Conservation (phyloP, 1,140 invertebrate genomes). For the Chironomus tepperi region DNA sequence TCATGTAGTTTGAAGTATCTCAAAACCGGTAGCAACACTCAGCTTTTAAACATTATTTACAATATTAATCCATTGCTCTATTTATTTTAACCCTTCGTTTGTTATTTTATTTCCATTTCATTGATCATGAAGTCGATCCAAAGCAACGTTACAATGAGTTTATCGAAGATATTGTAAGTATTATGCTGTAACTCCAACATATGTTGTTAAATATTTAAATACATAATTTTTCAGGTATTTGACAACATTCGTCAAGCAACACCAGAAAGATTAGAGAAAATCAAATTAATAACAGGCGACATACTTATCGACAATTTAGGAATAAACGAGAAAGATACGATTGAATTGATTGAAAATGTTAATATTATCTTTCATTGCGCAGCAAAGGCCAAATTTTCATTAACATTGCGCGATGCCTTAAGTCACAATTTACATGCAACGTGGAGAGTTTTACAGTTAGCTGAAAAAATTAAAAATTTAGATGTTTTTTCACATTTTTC, state of each 20-base stretch:
- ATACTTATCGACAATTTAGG: constrained; percentile 36
- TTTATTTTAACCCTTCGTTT: too few relatives aligned
- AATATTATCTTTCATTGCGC: constrained; percentile 77
- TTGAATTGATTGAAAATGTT: constrained; percentile 49
- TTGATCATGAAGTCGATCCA: neutral
- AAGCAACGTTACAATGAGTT: neutral
- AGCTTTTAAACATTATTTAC: too few relatives aligned
- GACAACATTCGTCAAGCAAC: neutral
- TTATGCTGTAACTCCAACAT: neutral
- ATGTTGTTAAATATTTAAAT: neutral
- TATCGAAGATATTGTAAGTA: neutral
- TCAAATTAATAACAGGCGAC: constrained; percentile 41
- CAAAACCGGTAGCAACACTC: too few relatives aligned
- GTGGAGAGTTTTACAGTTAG: constrained; percentile 44
- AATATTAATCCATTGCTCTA: too few relatives aligned
- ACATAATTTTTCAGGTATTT: neutral
- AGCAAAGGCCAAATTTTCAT: constrained; percentile 66
- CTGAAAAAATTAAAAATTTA: constrained; percentile 49
- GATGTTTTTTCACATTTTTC: constrained; percentile 46
- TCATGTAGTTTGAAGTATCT: too few relatives aligned
- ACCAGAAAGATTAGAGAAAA: constrained; percentile 33
- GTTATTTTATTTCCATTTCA: neutral
- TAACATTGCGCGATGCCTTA: constrained; percentile 60
- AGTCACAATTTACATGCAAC: constrained; percentile 54
- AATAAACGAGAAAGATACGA: constrained; percentile 48